These are phyloP conservation scores for Pseudobourletiella spinata DNA, from an alignment of 1,140 invertebrate species.

Conservation along the genomic window DNA sequence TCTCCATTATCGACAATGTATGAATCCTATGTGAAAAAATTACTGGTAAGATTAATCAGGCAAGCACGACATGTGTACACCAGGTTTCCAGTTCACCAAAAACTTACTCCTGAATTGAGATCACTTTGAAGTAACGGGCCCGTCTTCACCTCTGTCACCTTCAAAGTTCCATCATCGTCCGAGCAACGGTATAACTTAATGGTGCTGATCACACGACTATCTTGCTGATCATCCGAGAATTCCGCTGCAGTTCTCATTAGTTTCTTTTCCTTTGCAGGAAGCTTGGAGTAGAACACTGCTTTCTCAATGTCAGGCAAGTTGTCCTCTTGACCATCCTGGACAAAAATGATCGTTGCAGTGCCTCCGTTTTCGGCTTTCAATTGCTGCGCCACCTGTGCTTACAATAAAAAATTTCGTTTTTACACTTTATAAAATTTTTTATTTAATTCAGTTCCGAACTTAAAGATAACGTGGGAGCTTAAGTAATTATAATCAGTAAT, in stretches of 20 bases:
- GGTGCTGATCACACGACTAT: constrained; percentile 41
- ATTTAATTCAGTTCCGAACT: no score
- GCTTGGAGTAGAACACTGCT: constrained; percentile 54
- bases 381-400: constrained; percentile 41
- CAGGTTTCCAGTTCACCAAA: neutral
- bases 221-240: constrained; percentile 40
- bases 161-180: constrained; percentile 68
- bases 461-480: no score
- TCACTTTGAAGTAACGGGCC: constrained; percentile 71
- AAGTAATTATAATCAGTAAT: no score
- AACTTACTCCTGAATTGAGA: constrained; percentile 60
- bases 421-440: no score
- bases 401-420: no score
- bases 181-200: constrained; percentile 61
- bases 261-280: constrained; percentile 52
- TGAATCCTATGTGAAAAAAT: constrained; percentile 56
- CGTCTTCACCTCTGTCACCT: constrained; percentile 76
- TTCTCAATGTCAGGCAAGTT: constrained; percentile 55
- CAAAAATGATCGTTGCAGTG: constrained; percentile 55
- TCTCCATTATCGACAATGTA: constrained; percentile 77
- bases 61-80: neutral
- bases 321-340: constrained; percentile 79
- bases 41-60: neutral
- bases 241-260: constrained; percentile 28
- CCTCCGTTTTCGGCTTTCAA: constrained; percentile 42